Evolutionary conservation across 2,797 vertebrate genomes (phyloP).

Genomic region (Paramormyrops hopkinsi): DNA sequence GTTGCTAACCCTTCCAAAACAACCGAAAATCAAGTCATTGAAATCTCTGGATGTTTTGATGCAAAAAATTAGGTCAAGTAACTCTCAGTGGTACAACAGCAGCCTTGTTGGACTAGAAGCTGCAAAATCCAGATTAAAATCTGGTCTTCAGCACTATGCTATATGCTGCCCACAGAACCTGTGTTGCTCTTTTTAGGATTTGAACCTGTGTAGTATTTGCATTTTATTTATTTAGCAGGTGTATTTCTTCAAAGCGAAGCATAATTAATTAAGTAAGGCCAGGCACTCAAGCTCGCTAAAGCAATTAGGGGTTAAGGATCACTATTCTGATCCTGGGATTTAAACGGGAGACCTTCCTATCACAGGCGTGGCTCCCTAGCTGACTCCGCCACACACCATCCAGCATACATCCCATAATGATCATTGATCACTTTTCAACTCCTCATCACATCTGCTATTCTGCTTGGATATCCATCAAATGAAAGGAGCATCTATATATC

Average conservation of each 20-base stretch:
- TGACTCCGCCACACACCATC: background rate
- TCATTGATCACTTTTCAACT: background rate
- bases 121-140: background rate
- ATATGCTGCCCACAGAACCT: background rate
- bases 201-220: background rate
- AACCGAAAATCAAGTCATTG: background rate
- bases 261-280: background rate
- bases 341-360: background rate
- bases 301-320: background rate
- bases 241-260: background rate
- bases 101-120: background rate
- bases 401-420: background rate
- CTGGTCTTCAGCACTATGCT: background rate
- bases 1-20: background rate
- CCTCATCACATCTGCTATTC: background rate
- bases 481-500: background rate
- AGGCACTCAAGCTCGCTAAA: background rate
- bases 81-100: background rate
- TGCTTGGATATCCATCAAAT: background rate
- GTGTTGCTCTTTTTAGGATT: background rate
- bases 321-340: background rate
- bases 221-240: background rate
- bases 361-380: background rate
- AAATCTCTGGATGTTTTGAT: background rate
- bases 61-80: background rate